Evolutionary conservation across 2,113 vertebrate genomes (phyloP), one percentile per base, ranked within the genome.

Genomic region (Trogon surrucura): DNA sequence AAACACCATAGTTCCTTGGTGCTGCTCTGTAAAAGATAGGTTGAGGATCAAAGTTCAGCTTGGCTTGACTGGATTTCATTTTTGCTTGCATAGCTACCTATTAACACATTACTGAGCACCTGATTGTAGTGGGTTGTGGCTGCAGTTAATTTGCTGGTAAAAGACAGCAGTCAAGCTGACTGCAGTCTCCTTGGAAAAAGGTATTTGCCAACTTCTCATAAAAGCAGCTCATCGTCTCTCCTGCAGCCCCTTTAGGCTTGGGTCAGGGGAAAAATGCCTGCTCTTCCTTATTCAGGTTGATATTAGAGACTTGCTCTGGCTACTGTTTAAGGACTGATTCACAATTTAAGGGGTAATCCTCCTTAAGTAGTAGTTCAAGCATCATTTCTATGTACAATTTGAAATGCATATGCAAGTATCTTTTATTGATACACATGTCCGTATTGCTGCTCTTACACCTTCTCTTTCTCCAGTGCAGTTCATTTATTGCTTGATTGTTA

Each of bases 21-120:
- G 70, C 78, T 66, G 67, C 82, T 91, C 90, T 93, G 65, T 77
- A 70, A 85, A 89, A 95, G 79, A 85, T 80, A 86, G 79, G 71
- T 45, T 67, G 53, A 86, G 72, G 85, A 94, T 94, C 93, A 91
- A 88, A 93, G 87, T 96, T 96, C 87, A 47, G 15, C 87, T 87
- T 96, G 91, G 66, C 61, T 91, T 91, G 61, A 91, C 82, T 90
- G 72, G 56, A 70, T 90, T 91, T 91, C 69, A 53, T 74, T 93
- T 95, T 90, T 92, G 48, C 69, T 53, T 78, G 72, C 72, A 41
- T 47, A 80, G 64, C 88, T 95, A 91, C 90, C 95, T 88, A 72
- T 91, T 88, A 93, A 61, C 85, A 88, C 57, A 36, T 93, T 90
- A n/a, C 65, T 92, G 61, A 85, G n/a, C 38, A 82, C 36, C 58